Evolutionary conservation across 2,888 invertebrate genomes (phyloP), one percentile per base, ranked within the genome.

Genomic region (Leuctra nigra): DNA sequence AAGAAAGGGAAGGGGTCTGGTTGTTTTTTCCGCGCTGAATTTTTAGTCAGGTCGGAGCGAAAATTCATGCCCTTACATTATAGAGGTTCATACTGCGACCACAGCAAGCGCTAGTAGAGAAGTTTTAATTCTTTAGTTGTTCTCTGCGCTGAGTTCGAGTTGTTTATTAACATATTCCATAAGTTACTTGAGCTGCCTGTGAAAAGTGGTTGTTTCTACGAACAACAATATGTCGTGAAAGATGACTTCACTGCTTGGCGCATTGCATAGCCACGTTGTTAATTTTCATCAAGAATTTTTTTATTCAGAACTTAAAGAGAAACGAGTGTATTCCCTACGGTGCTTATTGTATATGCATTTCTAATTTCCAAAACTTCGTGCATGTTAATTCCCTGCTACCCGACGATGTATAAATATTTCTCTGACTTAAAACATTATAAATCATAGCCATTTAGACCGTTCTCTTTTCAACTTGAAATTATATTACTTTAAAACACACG

Each of bases 111-210:
- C 14, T 3, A 6, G 4, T n/a, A 14, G 18, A 14, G 23, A 46
- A 46, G 46, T 46, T 46, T 46, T 46, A 46, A 46, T 46, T 24
- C 46, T 46, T 24, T 22, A 46, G 46, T 23, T 47, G 23, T 39
- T 20, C 39, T 14, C 14, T 6, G 25, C n/a, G 2, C 9, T 25
- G 24, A 39, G 20, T 4, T 39, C 16, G 39, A 4, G 39, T 39
- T 39, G 39, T 39, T 39, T 39, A 39, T 39, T 39, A 39, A 39
- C 39, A 39, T 39, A 39, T 39, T 39, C 39, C 18, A 39, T 39
- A 39, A 39, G 39, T 39, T 39, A 39, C 20, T 39, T 20, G 39
- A 39, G 39, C 39, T 39, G 16, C 16, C 16, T 18, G 20, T 39
- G 39, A 39, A 39, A 39, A 39, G 39, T 39, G 39, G n/a, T n/a